A percentile compares a stretch with the other conserved stretches of the same genome.
Conservation (phyloP, 2,113 vertebrate species). For the Ptychochromis oligacanthus region DNA sequence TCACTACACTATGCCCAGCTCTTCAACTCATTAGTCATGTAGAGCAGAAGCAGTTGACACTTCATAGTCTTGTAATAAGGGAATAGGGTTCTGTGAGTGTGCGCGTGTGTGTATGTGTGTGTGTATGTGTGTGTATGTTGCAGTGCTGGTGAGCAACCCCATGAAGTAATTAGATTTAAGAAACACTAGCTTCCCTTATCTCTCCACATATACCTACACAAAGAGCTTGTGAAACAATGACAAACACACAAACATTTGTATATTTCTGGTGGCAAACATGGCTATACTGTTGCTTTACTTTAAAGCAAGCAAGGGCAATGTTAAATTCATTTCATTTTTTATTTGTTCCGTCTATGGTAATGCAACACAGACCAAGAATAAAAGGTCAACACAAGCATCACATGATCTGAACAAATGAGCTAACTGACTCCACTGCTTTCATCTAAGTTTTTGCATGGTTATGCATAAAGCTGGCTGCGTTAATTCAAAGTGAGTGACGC, state of each 20-base stretch:
- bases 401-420: slow-evolving; percentile 15
- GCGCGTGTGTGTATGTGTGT: not conserved
- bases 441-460: not conserved
- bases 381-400: not conserved
- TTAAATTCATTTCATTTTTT: not conserved
- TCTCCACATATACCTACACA: not conserved
- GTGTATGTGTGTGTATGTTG: not conserved
- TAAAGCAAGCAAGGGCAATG: not conserved
- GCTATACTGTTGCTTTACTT: not conserved
- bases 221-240: not conserved
- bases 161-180: slow-evolving; percentile 12
- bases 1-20: not conserved
- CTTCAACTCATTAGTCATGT: slow-evolving; percentile 32
- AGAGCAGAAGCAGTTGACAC: slow-evolving; percentile 23
- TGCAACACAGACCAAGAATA: not conserved
- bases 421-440: not conserved
- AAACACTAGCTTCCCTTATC: not conserved
- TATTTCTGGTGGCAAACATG: not conserved
- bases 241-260: not conserved
- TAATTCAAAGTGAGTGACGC: not conserved
- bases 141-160: not conserved
- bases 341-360: not conserved
- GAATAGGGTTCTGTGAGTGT: not conserved
- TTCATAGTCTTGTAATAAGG: slow-evolving; percentile 1
- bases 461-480: not conserved